Conservation (phyloP, 2,113 vertebrate species). For the Accipiter virgatus region DNA sequence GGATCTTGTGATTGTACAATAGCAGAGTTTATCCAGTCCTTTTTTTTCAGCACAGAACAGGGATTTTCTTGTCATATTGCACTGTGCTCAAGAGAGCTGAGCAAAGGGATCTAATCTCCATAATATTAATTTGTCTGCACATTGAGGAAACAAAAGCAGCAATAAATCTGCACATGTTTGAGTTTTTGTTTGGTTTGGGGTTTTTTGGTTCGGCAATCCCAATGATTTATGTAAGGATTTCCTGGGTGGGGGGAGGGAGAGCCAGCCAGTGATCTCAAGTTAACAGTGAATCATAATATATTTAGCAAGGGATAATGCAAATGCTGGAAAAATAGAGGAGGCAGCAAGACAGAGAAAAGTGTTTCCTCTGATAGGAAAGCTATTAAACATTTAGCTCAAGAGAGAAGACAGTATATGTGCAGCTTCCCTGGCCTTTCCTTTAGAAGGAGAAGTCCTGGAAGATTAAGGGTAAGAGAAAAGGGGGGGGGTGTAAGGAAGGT, state of each 20-base stretch:
- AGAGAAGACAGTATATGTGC: neutral
- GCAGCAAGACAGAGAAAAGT: neutral
- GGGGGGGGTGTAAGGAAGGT: neutral
- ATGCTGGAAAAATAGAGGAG: neutral
- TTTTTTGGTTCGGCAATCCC: neutral
- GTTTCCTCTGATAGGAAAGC: neutral
- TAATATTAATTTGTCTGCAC: constrained; percentile 37
- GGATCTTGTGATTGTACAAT: constrained; percentile 42
- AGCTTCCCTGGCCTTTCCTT: neutral
- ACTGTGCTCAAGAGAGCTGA: neutral
- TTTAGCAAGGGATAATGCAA: constrained; percentile 43
- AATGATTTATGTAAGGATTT: constrained; percentile 29
- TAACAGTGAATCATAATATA: constrained; percentile 17
- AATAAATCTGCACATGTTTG: constrained; percentile 10
- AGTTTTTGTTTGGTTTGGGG: neutral
- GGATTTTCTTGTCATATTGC: constrained; percentile 61
- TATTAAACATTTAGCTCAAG: constrained; percentile 23
- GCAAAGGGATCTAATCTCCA: constrained; percentile 49
- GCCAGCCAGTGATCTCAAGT: neutral
- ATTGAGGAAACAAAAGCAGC: constrained; percentile 34
- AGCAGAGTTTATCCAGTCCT: constrained; percentile 23
- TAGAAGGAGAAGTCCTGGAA: neutral
- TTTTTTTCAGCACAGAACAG: neutral
- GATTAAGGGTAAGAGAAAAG: neutral
- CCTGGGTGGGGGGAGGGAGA: neutral